Base-by-base conservation (phyloP, 2,888 invertebrate species). In the Arge pagana region DNA sequence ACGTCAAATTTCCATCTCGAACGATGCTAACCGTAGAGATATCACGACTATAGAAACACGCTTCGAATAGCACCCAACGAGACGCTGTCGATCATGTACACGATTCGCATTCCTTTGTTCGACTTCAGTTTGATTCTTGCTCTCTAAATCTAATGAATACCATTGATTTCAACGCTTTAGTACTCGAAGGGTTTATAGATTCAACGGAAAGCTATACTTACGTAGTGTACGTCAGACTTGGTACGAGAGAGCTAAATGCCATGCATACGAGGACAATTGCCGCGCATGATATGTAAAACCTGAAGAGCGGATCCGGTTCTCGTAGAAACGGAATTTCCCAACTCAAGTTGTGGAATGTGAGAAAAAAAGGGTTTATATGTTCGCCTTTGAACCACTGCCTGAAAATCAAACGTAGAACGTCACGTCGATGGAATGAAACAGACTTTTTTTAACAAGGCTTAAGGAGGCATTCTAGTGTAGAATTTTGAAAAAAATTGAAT, bases 301-400 rank as follows among this genome's bases (percentile, higher is more conserved):
- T 93, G 68, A 93, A 90, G 58, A 94, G 82, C 0, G 90, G 88
- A 78, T 96, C 95, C 0, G 88, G 85, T 60, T 90, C 84, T 43
- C 82, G 77, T 41, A 90, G 76, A 72, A 89, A 94, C 3, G 85
- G 83, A 61, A 84, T 78, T 76, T 95, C 94, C 78, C 83, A 82
- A 30, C 79, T 79, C 53, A 77, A 81, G 62, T 83, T 82, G 59
- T 78, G 82, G 69, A 89, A 90, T 35, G 83, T 81, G 53, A 90
- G 69, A 49, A 85, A 80, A 60, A 84, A 77, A 24, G 83, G 78
- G 79, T 82, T 79, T 72, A 88, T 78, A 67, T 82, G 77, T 74
- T 78, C 83, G 60, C 82, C 81, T 58, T 80, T 81, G 57, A 84
- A 81, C 81, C 86, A 86, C 69, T 87, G 87, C 59, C 89, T 90